Conservation (phyloP, 2,113 vertebrate species). For the Dipodomys merriami region DNA sequence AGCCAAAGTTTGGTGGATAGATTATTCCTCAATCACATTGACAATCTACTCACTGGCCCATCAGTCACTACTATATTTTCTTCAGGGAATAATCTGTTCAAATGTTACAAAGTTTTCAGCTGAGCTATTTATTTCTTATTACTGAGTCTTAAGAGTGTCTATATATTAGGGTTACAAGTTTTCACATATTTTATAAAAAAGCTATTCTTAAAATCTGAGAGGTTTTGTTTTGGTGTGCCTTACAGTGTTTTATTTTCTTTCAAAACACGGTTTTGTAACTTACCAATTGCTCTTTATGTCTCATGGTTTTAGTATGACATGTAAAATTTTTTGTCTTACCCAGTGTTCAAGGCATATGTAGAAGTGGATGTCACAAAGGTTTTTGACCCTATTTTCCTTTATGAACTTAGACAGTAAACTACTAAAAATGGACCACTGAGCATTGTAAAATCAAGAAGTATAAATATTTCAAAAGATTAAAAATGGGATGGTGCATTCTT, state of each 20-base stretch:
- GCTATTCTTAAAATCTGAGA: background rate
- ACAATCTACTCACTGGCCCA: background rate
- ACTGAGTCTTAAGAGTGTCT: background rate
- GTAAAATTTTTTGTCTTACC: background rate
- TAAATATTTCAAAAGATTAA: background rate
- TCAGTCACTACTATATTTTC: background rate
- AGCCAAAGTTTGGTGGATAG: background rate
- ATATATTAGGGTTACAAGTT: background rate
- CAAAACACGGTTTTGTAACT: background rate
- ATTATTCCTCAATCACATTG: background rate
- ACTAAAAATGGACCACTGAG: background rate
- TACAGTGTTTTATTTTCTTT: background rate
- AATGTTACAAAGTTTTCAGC: background rate
- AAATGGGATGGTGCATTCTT: background rate
- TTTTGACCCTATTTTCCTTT: background rate
- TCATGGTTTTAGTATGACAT: background rate
- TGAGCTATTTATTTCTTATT: background rate
- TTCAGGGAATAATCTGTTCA: background rate
- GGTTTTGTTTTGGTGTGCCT: background rate
- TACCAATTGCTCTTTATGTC: background rate
- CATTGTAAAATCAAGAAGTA: background rate
- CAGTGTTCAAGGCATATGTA: background rate
- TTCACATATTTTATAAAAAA: background rate
- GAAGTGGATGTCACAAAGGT: background rate
- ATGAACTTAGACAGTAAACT: background rate